Conservation (phyloP, 2,888 invertebrate species). For the Mesoligia furuncula region DNA sequence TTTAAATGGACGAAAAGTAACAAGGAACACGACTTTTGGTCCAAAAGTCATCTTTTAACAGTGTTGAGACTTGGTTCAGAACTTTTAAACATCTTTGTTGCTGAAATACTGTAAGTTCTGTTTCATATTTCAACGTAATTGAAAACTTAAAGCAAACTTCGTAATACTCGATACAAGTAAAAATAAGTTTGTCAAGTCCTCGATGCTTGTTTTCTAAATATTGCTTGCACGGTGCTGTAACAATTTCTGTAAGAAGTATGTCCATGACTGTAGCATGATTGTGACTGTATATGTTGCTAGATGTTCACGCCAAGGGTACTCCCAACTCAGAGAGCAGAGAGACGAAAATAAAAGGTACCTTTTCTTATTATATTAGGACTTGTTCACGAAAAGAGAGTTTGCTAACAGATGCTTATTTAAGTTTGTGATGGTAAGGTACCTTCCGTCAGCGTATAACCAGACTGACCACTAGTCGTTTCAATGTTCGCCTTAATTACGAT, state of each 20-base stretch:
- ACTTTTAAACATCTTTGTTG: background rate
- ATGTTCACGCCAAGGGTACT: slow-evolving; percentile 7
- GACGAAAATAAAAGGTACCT: slow-evolving; percentile 9
- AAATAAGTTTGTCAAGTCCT: background rate
- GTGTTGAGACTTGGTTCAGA: slow-evolving; percentile 10
- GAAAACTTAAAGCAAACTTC: background rate
- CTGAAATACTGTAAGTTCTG: background rate
- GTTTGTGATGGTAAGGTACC: slow-evolving; percentile 19
- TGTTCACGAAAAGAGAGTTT: background rate
- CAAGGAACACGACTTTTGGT: slow-evolving; percentile 14
- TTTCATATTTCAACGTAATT: slow-evolving; percentile 4
- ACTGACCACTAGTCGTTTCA: slow-evolving; percentile 56
- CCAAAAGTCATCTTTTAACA: slow-evolving; percentile 10
- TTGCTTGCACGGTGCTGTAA: slow-evolving; percentile 16
- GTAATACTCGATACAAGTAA: background rate
- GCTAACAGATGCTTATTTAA: slow-evolving; percentile 6
- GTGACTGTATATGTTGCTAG: background rate
- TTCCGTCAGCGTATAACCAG: slow-evolving; percentile 32
- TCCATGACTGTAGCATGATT: background rate
- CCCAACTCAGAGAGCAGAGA: background rate
- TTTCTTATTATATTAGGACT: background rate
- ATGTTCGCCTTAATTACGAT: slow-evolving; percentile 50
- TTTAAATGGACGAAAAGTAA: slow-evolving; percentile 23
- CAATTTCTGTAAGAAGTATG: slow-evolving; percentile 2
- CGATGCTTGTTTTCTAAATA: background rate